A percentile compares a stretch with the other conserved stretches of the same genome.
These are phyloP conservation scores for Apocrypta bakeri DNA, from an alignment of 1,140 invertebrate species.

Conservation along the genomic window DNA sequence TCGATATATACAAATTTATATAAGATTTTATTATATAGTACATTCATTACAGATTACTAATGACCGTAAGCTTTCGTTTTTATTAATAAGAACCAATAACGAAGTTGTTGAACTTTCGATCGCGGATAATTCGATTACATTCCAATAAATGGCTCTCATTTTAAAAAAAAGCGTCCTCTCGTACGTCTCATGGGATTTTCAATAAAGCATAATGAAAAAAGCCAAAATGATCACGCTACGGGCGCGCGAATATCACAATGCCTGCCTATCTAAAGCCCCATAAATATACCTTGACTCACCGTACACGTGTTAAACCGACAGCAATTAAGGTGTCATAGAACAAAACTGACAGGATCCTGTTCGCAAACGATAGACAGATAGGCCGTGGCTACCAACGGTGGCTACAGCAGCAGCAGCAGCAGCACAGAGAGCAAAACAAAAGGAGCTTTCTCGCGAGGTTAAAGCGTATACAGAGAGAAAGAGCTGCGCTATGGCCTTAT, in stretches of 20 bases:
- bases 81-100: too few species aligned
- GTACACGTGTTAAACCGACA: conserved; percentile 45
- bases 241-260: background rate
- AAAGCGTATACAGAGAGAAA: background rate
- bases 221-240: background rate
- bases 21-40: too few species aligned
- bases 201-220: conserved; percentile 4
- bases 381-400: background rate
- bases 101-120: too few species aligned
- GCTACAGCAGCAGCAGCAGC: background rate
- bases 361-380: conserved; percentile 43
- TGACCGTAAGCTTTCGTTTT: too few species aligned
- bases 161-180: too few species aligned
- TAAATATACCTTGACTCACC: conserved; percentile 44
- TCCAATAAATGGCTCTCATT: too few species aligned
- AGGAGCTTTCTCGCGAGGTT: conserved; percentile 25
- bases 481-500: background rate
- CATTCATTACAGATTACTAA: too few species aligned
- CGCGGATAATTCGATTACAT: too few species aligned
- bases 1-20: too few species aligned
- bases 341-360: conserved; percentile 52
- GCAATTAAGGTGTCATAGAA: conserved; percentile 52
- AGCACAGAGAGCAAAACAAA: conserved; percentile 34
- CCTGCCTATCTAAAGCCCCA: conserved; percentile 25
- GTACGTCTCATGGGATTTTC: too few species aligned